Base-by-base conservation (phyloP, 2,888 invertebrate species). In the Polydesmus complanatus region DNA sequence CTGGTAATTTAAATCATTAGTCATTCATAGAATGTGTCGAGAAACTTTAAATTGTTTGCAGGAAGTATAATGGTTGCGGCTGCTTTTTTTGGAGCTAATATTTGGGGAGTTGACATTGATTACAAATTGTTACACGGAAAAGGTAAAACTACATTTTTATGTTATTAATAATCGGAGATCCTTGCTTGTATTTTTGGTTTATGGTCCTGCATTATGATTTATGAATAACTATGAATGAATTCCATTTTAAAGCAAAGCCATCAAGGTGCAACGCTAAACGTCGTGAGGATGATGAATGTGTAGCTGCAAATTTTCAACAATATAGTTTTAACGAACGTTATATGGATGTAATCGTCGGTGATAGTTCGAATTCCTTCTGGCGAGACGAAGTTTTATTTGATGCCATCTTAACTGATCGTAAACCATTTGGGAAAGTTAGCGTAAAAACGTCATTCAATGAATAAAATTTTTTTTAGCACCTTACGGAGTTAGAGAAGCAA, bases 361-460 rank as follows among this genome's bases (percentile, higher is more conserved):
- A 98, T 77, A 88, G 94, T 71, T 87, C 96, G 0, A 79, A 83
- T 67, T 83, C 85, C 0, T 74, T 92, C 68, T 93, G 92, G 88
- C 80, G 79, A 64, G 75, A 80, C 1, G 75, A 78, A 0, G 70
- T 88, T 27, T 75, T 79, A 68, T 85, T 97, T 69, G 95, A 98
- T 77, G 86, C 90, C 37, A 92, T 98, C 63, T 83, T 98, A 61
- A 94, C 96, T 27, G 98, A 98, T 75, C 98, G 91, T 92, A 77
- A 81, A 5, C 37, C 14, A 37, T 37, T 37, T 37, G 5, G 19
- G 19, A 19, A 2, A n/a, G 25, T 14, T 54, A 14, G 19, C 19
- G 11, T 8, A 8, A 26, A 27, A n/a, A 26, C 5, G 19, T 27
- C n/a, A n/a, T 3, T 3, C n/a, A 19, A 25, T 58, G 26, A 49